Conservation (phyloP, 2,797 vertebrate genomes). For the Clarias platycephalus region DNA sequence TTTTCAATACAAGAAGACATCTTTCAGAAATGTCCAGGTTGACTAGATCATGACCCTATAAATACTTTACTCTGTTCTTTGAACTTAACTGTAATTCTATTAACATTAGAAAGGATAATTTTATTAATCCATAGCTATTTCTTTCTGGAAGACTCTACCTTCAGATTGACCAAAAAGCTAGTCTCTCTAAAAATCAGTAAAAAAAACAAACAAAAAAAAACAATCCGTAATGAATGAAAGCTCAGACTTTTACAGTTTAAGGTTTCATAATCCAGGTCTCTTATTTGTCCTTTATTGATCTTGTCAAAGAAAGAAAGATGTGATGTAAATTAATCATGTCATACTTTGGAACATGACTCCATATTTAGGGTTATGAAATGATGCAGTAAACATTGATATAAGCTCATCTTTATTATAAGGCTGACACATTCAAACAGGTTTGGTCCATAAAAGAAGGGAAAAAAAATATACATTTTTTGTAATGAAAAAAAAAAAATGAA, state of each 20-base stretch:
- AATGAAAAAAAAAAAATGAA: conserved; percentile 2
- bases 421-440: conserved; percentile 83
- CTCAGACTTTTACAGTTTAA: background rate
- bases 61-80: too few relatives aligned
- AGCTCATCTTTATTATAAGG: conserved; percentile 92
- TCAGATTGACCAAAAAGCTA: too few relatives aligned
- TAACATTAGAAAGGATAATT: too few relatives aligned
- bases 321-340: background rate
- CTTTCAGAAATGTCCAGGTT: too few relatives aligned
- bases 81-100: too few relatives aligned
- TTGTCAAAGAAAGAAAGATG: background rate
- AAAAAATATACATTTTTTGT: conserved; percentile 23
- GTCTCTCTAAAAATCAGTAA: too few relatives aligned
- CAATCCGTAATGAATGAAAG: background rate
- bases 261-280: background rate
- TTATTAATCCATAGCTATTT: too few relatives aligned
- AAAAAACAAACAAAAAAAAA: too few relatives aligned
- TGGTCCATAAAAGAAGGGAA: conserved; percentile 77
- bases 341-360: background rate
- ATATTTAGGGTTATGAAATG: background rate
- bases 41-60: too few relatives aligned
- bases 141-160: too few relatives aligned
- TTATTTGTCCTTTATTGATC: background rate
- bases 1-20: too few relatives aligned
- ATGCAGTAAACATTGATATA: conserved; percentile 57